Evolutionary conservation across 1,140 invertebrate species (phyloP), one percentile per base, ranked within the genome.

Genomic region (Hyphantria cunea): DNA sequence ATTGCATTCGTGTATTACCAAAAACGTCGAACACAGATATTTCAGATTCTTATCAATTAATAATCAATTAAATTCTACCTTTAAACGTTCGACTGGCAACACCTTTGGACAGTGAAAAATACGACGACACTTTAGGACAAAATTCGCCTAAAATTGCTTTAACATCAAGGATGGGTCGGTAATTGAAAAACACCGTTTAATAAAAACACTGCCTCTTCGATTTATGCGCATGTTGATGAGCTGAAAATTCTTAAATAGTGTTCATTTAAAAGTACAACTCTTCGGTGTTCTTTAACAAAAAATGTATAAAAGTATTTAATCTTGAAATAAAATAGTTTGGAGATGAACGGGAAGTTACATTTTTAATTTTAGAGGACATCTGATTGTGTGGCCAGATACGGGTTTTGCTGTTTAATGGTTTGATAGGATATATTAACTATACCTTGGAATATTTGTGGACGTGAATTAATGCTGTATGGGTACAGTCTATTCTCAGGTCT

Each of bases 261-360:
- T 65, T 62, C 47, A 70, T 69, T 69, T 69, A 69, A 69, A 69
- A 61, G 54, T 69, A 64, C 44, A 69, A 69, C 64, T 51, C 64
- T 44, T 42, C 41, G 32, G 32, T 53, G 50, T 45, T 12, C 37
- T 48, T 12, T 17, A 17, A 25, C 17, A 52, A 61, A 61, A 61
- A 61, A 52, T 52, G 15, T 13, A 12, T 12, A 42, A 45, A 9
- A 31, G 17, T 61, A 44, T 52, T 60, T 42, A 15, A 34, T 12
- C 47, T 58, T 58, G 48, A 47, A 61, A 25, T 25, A 5, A 61
- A 61, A 61, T 61, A 53, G 49, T 61, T 45, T 52, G 52, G 44
- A 45, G 37, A 15, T 54, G 52, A 59, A 50, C 41, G 32, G 59
- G 59, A 61, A 47, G 50, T 45, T 13, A 8, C 12, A 12, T n/a